Conservation (phyloP, 2,797 vertebrate species). For the Chloroceryle inda region DNA sequence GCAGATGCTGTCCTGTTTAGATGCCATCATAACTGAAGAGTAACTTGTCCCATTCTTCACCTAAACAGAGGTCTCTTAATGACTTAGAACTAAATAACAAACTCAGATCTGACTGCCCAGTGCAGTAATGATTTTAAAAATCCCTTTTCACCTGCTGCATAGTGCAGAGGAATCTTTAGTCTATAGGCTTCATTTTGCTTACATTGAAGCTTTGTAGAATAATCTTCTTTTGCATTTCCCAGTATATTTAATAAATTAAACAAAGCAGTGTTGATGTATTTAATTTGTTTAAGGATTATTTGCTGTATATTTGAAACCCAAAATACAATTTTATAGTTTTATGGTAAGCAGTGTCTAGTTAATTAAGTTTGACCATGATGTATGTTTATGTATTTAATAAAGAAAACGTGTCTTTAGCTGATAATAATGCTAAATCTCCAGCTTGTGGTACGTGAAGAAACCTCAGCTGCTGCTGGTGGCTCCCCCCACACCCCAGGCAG, state of each 20-base stretch:
- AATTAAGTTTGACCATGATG: background rate
- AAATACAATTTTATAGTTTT: background rate
- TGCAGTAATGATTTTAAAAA: background rate
- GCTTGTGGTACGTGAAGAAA: background rate
- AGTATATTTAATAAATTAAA: background rate
- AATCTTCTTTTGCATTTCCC: background rate
- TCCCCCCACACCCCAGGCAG: fast-evolving
- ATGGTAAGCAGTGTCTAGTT: background rate
- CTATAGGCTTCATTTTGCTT: background rate
- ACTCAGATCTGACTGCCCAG: background rate
- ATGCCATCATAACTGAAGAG: background rate
- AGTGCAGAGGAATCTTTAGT: background rate
- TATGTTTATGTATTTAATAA: background rate
- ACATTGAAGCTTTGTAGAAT: background rate
- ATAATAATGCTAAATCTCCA: background rate
- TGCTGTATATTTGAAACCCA: background rate
- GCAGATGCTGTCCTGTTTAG: background rate
- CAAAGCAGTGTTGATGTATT: background rate
- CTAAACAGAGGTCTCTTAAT: background rate
- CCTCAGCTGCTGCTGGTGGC: background rate
- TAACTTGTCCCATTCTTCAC: background rate
- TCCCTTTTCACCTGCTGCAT: fast-evolving
- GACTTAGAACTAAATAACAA: background rate
- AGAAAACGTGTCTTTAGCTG: background rate
- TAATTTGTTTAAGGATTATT: background rate